Evolutionary conservation across 1,140 invertebrate genomes (phyloP), one percentile per base, ranked within the genome.

Genomic region (Temnothorax longispinosus): DNA sequence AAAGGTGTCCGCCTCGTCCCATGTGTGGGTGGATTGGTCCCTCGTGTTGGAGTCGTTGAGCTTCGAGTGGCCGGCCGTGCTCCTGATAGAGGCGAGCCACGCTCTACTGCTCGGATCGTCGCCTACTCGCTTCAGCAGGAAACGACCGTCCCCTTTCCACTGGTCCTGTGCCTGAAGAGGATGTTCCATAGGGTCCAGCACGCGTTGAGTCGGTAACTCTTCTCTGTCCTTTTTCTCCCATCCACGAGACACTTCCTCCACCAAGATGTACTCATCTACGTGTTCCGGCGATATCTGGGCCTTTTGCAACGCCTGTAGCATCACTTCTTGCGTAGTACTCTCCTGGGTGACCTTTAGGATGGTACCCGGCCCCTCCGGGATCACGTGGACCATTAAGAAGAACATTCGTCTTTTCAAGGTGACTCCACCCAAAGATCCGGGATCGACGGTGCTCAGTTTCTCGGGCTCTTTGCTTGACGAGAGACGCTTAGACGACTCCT

Each of bases 271-370:
- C 91, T 98, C 98, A 75, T 98, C 97, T 0, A 97, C 96, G 77
- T 96, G 96, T n/a, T 97, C 97, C 1, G 96, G 94, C 0, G 96
- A 95, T 80, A 96, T 95, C 2, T 96, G 96, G 58, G 96, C 96
- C 93, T 97, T 98, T 56, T 96, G 96, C 0, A 97, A 91, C 3
- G 98, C 98, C 94, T 97, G 96, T 15, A 96, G 92, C 88, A 98
- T 97, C 7, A 99, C 98, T 93, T 99, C 98, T 91, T 97, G 97
- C 0, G 98, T 98, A 0, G 98, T 98, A 38, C 97, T 97, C 81
- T 99, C 98, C 91, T 99, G 98, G 0, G 98, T 99, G 0, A 99
- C 98, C 93, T 99, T 99, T 15, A 99, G 93, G 85, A 99, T 99
- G 0, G 98, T 98, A 92, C 98, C 98, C 0, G 98, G 97, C 92